phyloP scores from a whole-genome alignment of 2,797 vertebrate genomes.

The Clarias laeviceps region DNA sequence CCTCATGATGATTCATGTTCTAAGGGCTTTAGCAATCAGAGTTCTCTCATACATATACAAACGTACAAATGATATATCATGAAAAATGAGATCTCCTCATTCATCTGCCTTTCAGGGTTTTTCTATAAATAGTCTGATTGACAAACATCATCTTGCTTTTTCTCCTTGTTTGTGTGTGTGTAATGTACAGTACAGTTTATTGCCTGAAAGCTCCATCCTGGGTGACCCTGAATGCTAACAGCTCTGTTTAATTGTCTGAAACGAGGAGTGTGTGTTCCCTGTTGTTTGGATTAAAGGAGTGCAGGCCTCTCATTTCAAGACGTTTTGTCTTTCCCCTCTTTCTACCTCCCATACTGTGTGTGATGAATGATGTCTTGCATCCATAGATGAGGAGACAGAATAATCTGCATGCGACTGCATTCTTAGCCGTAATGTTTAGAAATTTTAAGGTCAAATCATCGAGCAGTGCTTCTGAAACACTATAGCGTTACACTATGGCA shows the following conservation, averaged over 20 bases:
- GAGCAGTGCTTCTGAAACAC: neutral
- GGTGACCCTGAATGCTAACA: slow-evolving; percentile 22
- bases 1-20: neutral
- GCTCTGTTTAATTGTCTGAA: slow-evolving; percentile 21
- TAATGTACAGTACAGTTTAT: neutral
- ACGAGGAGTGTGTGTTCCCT: slow-evolving; percentile 3
- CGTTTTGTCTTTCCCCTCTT: slow-evolving; percentile 7
- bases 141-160: neutral
- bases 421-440: neutral
- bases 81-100: neutral
- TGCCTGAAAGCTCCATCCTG: neutral
- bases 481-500: neutral
- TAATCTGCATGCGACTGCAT: neutral
- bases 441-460: neutral
- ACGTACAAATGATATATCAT: neutral
- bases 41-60: slow-evolving; percentile 1
- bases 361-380: slow-evolving; percentile 16
- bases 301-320: neutral
- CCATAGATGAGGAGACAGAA: neutral
- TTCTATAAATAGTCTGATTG: slow-evolving; percentile 3
- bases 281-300: slow-evolving; percentile 28
- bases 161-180: neutral
- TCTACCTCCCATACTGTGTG: neutral
- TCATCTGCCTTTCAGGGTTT: neutral
- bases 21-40: neutral